Evolutionary conservation across 2,113 vertebrate species (phyloP), one percentile per base, ranked within the genome.

Genomic region (Brachypodius melanocephalos): DNA sequence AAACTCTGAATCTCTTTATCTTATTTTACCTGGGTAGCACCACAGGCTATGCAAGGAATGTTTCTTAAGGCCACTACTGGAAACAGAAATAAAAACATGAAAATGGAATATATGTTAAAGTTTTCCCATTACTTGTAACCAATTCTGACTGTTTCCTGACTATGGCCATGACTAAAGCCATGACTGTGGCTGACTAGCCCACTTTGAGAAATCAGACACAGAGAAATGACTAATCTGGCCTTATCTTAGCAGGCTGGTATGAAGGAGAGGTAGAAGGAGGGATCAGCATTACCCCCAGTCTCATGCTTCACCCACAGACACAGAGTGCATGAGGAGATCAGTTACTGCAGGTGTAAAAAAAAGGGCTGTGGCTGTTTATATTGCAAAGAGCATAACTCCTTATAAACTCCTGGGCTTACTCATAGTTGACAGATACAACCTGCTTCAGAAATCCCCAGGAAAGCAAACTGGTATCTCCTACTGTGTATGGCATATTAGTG

Each of bases 161-260:
- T 78, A 31, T 0, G 0, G 40, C 20, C 17, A 32, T 43, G 24
- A 31, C 58, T 61, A 36, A 78, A 83, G 26, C 5, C 5, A 16
- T 46, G 26, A 21, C 8, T 40, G 32, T 78, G 58, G 43, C 17
- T 79, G 68, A 32, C 17, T 57, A 34, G 45, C 66, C 36, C 12
- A 26, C 31, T 61, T 59, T n/a, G 42, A 79, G 13, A 65, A 79
- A 58, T 45, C 25, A 36, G 8, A 11, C 2, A 3, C 18, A 61
- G 24, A 72, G 26, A 63, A 88, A 34, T 79, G 2, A 75, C 12
- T 78, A 28, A 79, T 32, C 17, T 45, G 89, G 9, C 36, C 12
- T 85, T 32, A 36, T 21, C 1, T 72, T 32, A 69, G 28, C 18
- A 88, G 92, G 29, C 3, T 61, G 31, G 6, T 67, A n/a, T 48